Evolutionary conservation across 2,888 invertebrate species (phyloP).

Genomic region (Plagodis dolabraria): DNA sequence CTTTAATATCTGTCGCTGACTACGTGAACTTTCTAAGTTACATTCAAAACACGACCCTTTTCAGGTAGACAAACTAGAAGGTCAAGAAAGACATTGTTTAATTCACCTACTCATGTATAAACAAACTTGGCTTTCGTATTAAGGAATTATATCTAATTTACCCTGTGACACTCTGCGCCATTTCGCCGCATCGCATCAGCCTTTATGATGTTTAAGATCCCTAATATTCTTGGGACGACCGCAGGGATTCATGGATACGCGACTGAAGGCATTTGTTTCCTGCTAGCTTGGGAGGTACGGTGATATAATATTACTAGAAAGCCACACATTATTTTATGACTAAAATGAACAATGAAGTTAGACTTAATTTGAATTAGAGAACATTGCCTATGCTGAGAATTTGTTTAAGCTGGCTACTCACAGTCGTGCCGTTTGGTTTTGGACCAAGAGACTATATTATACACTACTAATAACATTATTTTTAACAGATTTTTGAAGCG

Average conservation of each 20-base stretch:
- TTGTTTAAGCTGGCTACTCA: too few relatives aligned
- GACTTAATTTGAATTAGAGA: neutral
- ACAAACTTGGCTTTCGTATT: slow-evolving; percentile 27
- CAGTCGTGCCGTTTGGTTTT: too few relatives aligned
- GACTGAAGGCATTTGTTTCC: slow-evolving; percentile 46
- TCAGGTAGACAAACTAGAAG: slow-evolving; percentile 20
- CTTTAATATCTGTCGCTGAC: slow-evolving; percentile 4
- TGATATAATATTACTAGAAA: slow-evolving; percentile 10
- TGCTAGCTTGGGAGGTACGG: slow-evolving; percentile 23
- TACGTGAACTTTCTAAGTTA: slow-evolving; percentile 8
- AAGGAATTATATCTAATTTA: slow-evolving; percentile 38
- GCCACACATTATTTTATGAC: neutral
- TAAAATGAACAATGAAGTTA: neutral
- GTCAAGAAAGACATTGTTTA: slow-evolving; percentile 22
- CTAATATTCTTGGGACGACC: slow-evolving; percentile 47
- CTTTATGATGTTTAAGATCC: slow-evolving; percentile 43
- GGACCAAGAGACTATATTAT: too few relatives aligned
- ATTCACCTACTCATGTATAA: slow-evolving; percentile 28
- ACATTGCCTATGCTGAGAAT: too few relatives aligned
- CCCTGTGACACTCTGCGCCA: slow-evolving; percentile 28
- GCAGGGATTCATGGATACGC: slow-evolving; percentile 47
- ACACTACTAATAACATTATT: too few relatives aligned
- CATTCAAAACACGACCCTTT: slow-evolving; percentile 9
- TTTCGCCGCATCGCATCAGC: slow-evolving; percentile 38
- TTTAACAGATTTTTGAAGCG: too few relatives aligned